Base-by-base conservation (phyloP, 2,888 invertebrate genomes). In the Drosophila silvestris region DNA sequence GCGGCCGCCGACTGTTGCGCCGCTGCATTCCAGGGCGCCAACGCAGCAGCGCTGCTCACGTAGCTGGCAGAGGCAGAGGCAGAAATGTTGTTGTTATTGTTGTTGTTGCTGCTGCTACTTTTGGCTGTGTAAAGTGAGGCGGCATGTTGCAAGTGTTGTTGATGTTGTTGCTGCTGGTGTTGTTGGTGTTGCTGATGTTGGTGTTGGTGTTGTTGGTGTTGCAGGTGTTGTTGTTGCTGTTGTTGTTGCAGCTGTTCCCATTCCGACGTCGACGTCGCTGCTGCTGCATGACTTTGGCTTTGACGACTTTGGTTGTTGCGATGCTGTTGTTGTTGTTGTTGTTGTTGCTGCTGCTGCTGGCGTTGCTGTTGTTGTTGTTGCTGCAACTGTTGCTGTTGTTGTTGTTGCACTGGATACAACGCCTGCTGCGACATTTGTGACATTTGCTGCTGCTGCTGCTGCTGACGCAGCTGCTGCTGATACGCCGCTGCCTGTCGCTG, bases 161-260 rank as follows among this genome's bases (percentile, higher is more conserved):
- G 74, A 26, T 74, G 74, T 14, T 74, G 79, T 22, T 77, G 77
- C 5, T 77, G 77, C 6, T 79, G 79, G 5, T 74, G 79, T 2
- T 79, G 78, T 14, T 69, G 52, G 5, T 77, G 76, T 30, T 41
- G 9, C 53, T 64, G 63, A 10, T 30, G 6, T 22, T 33, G 39
- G 2, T 79, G 79, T 50, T 66, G 7, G 26, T 78, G 78, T 26
- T 68, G 79, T 2, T 72, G 61, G 1, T 87, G 53, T 12, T 77
- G 79, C 1, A 74, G 74, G 33, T 76, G 75, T 28, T 76, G 76
- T 22, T 77, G 77, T 19, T 72, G 77, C 53, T 83, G 87, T 64
- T 87, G 90, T 67, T 91, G 92, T 58, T 92, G 89, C 76, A 91
- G 90, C 51, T 93, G 93, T 79, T 92, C 93, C 92, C 93, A 93